phyloP scores from a whole-genome alignment of 1,140 invertebrate species.

The Alviniconcha marisindica region DNA sequence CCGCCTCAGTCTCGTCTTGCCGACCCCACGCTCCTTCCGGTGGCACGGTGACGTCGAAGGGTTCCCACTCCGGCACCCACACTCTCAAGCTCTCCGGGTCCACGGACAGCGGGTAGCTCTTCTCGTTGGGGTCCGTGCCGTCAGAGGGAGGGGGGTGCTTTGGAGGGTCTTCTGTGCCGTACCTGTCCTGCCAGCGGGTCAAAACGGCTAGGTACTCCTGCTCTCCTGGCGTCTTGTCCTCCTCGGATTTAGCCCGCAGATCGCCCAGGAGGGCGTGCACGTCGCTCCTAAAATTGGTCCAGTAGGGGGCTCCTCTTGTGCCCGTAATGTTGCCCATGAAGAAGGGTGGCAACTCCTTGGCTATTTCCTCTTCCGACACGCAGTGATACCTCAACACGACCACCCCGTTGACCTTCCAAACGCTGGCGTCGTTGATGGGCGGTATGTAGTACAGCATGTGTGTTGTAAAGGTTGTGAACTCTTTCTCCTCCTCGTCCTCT shows the following conservation, averaged over 20 bases:
- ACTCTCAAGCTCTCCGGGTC: background rate
- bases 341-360: background rate
- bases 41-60: conserved; percentile 12
- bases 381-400: background rate
- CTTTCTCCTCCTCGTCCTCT: background rate
- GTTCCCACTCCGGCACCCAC: conserved; percentile 1
- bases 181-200: conserved; percentile 12
- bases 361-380: conserved; percentile 3
- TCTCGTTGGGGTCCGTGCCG: background rate
- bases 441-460: background rate
- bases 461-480: conserved; percentile 2
- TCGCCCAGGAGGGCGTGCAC: background rate
- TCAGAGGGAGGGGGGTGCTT: background rate
- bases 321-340: background rate
- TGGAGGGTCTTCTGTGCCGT: background rate
- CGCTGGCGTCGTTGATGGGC: background rate
- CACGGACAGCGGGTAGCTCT: background rate
- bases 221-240: background rate
- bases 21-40: conserved; percentile 14
- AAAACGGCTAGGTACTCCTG: background rate
- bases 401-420: background rate
- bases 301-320: background rate
- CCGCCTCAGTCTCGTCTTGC: background rate
- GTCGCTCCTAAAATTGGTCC: background rate
- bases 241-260: background rate